phyloP scores from a whole-genome alignment of 2,888 invertebrate species.

The Tortrix viridana region DNA sequence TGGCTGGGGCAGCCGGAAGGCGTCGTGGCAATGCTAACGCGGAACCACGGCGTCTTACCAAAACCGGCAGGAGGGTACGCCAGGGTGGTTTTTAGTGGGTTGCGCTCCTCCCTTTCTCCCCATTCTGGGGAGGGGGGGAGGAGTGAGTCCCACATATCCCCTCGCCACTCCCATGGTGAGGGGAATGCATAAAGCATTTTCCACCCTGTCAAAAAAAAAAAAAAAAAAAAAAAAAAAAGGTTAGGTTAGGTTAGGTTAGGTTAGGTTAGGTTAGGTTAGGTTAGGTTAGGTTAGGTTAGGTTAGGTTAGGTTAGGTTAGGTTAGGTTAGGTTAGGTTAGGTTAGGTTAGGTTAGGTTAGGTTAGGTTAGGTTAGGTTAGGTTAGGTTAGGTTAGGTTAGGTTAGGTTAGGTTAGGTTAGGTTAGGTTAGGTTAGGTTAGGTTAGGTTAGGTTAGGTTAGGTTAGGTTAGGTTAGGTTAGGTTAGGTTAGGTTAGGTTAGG shows the following conservation, averaged over 20 bases:
- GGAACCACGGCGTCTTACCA: no score
- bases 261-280: conserved; percentile 2
- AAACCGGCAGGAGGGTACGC: no score
- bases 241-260: no score
- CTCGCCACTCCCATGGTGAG: no score
- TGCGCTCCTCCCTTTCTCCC: no score
- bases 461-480: conserved; percentile 32
- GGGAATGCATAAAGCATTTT: no score
- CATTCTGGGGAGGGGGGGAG: no score
- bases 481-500: conserved; percentile 26
- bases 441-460: conserved; percentile 32
- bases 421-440: conserved; percentile 38
- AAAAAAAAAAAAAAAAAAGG: background rate
- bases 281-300: conserved; percentile 12
- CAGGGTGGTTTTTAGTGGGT: no score
- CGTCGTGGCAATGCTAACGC: no score
- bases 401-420: conserved; percentile 34
- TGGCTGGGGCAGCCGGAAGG: no score
- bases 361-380: conserved; percentile 34
- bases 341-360: conserved; percentile 41
- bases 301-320: conserved; percentile 28
- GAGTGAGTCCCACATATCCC: no score
- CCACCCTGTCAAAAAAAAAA: no score
- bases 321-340: conserved; percentile 36
- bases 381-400: conserved; percentile 39